A percentile compares a stretch with the other conserved stretches of the same genome.
Conservation (phyloP, 2,888 invertebrate species). For the Dysmachus trigonus region DNA sequence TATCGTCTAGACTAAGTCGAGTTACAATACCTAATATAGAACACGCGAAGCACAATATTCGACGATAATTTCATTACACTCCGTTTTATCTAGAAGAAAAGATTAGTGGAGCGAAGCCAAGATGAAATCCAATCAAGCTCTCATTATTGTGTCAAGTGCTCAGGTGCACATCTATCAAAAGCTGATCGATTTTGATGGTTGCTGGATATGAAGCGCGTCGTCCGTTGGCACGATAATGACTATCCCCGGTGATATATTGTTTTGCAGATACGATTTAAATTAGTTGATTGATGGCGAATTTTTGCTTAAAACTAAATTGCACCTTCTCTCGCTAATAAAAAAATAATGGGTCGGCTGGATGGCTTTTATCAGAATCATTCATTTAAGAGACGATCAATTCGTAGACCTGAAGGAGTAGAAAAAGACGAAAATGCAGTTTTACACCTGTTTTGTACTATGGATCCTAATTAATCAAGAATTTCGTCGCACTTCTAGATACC, state of each 20-base stretch:
- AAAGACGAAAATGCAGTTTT: not conserved
- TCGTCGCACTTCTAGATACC: not conserved
- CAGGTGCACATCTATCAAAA: constrained; percentile 53
- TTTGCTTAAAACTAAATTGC: constrained; percentile 27
- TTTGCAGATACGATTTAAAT: constrained; percentile 46
- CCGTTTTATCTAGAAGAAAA: constrained; percentile 16
- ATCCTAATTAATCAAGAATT: not conserved
- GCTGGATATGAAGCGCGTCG: constrained; percentile 12
- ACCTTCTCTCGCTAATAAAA: not conserved
- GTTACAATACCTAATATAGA: not conserved
- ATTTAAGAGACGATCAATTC: not conserved
- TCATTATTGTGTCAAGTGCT: constrained; percentile 55
- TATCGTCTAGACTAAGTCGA: not conserved
- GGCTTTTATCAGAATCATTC: not conserved
- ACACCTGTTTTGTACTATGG: not conserved
- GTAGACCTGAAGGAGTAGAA: not conserved
- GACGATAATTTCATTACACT: constrained; percentile 26
- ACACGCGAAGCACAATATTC: constrained; percentile 21
- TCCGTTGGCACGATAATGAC: constrained; percentile 43
- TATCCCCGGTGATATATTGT: constrained; percentile 48
- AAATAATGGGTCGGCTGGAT: not conserved
- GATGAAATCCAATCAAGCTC: constrained; percentile 53
- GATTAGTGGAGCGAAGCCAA: constrained; percentile 38
- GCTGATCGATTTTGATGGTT: constrained; percentile 41
- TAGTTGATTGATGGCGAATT: constrained; percentile 32